A percentile compares a stretch with the other conserved stretches of the same genome.
phyloP scores from a whole-genome alignment of 2,888 invertebrate genomes.

The Hemithea aestivaria region DNA sequence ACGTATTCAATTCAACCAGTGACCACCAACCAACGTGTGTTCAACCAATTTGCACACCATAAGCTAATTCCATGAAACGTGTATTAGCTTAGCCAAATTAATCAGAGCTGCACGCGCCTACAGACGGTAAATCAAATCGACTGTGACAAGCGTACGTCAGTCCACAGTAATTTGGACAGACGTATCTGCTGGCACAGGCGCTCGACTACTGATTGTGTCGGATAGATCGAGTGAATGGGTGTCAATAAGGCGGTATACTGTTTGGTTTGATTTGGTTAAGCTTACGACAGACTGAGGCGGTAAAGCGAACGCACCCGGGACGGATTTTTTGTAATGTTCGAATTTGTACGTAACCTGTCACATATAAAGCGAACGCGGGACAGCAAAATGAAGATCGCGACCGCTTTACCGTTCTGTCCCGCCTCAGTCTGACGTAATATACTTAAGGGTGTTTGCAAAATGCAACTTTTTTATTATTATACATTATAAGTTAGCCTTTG shows the following conservation, averaged over 20 bases:
- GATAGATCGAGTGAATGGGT: slow-evolving; percentile 10
- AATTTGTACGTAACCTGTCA: too few species aligned
- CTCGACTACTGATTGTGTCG: slow-evolving; percentile 25
- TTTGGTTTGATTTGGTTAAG: too few species aligned
- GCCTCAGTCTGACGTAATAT: too few species aligned
- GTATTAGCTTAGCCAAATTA: slow-evolving; percentile 21
- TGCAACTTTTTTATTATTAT: too few species aligned
- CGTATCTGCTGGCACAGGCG: slow-evolving; percentile 38
- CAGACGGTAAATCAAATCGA: slow-evolving; percentile 44
- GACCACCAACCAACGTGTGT: slow-evolving; percentile 2
- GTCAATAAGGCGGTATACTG: slow-evolving; percentile 9
- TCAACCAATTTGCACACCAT: slow-evolving; percentile 16
- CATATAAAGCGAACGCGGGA: too few species aligned
- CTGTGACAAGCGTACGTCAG: slow-evolving; percentile 36
- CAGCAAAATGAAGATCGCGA: too few species aligned
- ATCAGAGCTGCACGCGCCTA: slow-evolving; percentile 19
- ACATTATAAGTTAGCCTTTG: too few species aligned
- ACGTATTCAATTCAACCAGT: background rate
- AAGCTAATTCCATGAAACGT: slow-evolving; percentile 15
- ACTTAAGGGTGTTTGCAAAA: too few species aligned
- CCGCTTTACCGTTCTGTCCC: too few species aligned
- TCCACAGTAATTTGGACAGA: slow-evolving; percentile 36
- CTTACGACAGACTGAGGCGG: too few species aligned
- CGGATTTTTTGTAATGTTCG: too few species aligned
- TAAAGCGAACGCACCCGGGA: too few species aligned